Evolutionary conservation across 2,888 invertebrate species (phyloP).

Genomic region (Anthrax anthrax): DNA sequence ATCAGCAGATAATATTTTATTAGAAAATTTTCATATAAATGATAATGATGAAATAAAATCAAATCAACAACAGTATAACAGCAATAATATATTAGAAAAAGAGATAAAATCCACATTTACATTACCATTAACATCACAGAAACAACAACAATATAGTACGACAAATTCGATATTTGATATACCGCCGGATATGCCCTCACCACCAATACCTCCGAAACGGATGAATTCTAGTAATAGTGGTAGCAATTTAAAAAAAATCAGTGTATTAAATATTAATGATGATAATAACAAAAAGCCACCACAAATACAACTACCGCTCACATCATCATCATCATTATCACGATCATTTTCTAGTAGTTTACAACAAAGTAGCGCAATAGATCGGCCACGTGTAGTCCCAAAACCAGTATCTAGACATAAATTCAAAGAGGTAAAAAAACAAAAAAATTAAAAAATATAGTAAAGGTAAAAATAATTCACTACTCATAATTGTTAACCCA

Average conservation of each 20-base stretch:
- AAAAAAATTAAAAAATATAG: too few relatives aligned
- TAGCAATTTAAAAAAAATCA: too few relatives aligned
- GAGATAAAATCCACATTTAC: not conserved
- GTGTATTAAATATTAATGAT: not conserved
- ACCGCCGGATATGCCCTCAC: conserved; percentile 32
- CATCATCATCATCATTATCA: not conserved
- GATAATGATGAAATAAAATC: conserved; percentile 7
- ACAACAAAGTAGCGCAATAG: not conserved
- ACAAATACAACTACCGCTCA: conserved; percentile 23
- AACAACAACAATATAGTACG: not conserved
- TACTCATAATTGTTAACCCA: too few relatives aligned
- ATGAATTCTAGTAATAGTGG: conserved; percentile 2
- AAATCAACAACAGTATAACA: too few relatives aligned
- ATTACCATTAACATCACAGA: conserved; percentile 9
- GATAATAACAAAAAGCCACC: conserved; percentile 19
- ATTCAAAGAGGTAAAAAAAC: conserved; percentile 9
- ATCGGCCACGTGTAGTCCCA: conserved; percentile 18
- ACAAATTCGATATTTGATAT: conserved; percentile 19
- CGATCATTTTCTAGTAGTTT: not conserved
- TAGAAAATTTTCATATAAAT: conserved; percentile 6
- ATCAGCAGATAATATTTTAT: conserved; percentile 4
- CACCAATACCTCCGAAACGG: conserved; percentile 29
- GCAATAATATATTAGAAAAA: too few relatives aligned
- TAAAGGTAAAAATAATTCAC: too few relatives aligned
- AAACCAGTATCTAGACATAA: conserved; percentile 21